Evolutionary conservation across 1,140 invertebrate genomes (phyloP), one percentile per base, ranked within the genome.

Genomic region (Orchestia grillus): DNA sequence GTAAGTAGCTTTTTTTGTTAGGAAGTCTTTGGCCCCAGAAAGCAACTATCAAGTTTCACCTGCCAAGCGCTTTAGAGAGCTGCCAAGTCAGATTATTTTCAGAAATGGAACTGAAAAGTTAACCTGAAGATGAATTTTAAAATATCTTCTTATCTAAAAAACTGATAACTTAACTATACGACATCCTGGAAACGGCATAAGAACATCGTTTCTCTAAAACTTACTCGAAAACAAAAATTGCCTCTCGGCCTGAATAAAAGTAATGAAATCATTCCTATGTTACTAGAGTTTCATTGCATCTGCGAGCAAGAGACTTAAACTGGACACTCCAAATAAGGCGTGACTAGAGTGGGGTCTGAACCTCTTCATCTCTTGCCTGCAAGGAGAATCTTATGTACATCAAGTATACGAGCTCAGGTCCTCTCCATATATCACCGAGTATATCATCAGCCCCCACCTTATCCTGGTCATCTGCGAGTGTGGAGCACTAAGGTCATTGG

Each of bases 401-500:
- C 88, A 90, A 90, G 88, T 94, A 94, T 45, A 94, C 43, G 92
- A 94, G 92, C 92, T 77, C 41, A 94, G 44, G 8, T 40, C 44
- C 41, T 42, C 19, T 15, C 88, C 92, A 94, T 94, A 94, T 40
- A 94, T 94, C 92, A 94, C 92, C 44, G 40, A 45, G 92, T 45
- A 94, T 94, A 94, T 94, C 44, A 94, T 94, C 92, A 94, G 44
- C 43, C 44, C 4, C 44, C 41, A 40, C 44, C 43, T 94, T 94
- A 94, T 94, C 92, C 92, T 45, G 88, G 92, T n/a, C 92, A 94
- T 94, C 92, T 40, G 43, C 47, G 92, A 44, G 43, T 94, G 92
- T 47, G 40, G 43, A 45, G 41, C 43, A 45, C 43, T 45, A 0
- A 47, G 92, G 92, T 94, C 92, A 94, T 8, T 28, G 40, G 41